phyloP scores from a whole-genome alignment of 1,140 invertebrate species.

The Parasteatoda tepidariorum region DNA sequence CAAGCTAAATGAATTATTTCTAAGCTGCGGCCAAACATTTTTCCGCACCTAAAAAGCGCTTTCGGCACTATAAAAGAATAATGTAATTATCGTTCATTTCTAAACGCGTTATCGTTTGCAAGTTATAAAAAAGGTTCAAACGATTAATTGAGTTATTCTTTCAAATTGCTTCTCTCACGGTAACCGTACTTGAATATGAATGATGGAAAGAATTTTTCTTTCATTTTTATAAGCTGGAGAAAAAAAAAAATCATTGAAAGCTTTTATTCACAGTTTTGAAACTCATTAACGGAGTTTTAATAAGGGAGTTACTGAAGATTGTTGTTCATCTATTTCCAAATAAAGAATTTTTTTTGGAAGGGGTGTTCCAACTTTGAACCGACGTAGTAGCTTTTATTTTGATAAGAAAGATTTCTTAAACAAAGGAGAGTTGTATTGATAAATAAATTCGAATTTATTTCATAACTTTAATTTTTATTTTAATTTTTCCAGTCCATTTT shows the following conservation, averaged over 20 bases:
- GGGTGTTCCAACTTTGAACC: background rate
- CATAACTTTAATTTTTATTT: too few species aligned
- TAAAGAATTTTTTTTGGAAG: background rate
- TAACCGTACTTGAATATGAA: conserved; percentile 17
- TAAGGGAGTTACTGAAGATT: background rate
- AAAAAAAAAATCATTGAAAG: background rate
- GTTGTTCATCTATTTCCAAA: background rate
- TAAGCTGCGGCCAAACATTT: conserved; percentile 43
- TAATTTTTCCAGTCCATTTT: too few species aligned
- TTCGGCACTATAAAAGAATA: conserved; percentile 28
- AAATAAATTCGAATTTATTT: too few species aligned
- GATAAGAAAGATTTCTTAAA: too few species aligned
- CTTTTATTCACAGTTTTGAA: conserved; percentile 5
- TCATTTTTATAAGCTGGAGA: background rate
- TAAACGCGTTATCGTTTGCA: conserved; percentile 28
- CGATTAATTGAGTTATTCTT: conserved; percentile 8
- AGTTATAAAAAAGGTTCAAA: background rate
- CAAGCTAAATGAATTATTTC: conserved; percentile 15
- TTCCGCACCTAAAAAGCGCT: conserved; percentile 38
- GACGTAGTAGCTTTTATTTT: too few species aligned
- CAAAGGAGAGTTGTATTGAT: too few species aligned
- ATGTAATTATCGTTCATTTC: conserved; percentile 31
- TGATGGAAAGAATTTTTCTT: conserved; percentile 18
- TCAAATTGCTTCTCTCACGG: background rate
- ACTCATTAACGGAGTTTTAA: conserved; percentile 17